phyloP scores from a whole-genome alignment of 2,888 invertebrate genomes.

The Slavum lentiscoides region DNA sequence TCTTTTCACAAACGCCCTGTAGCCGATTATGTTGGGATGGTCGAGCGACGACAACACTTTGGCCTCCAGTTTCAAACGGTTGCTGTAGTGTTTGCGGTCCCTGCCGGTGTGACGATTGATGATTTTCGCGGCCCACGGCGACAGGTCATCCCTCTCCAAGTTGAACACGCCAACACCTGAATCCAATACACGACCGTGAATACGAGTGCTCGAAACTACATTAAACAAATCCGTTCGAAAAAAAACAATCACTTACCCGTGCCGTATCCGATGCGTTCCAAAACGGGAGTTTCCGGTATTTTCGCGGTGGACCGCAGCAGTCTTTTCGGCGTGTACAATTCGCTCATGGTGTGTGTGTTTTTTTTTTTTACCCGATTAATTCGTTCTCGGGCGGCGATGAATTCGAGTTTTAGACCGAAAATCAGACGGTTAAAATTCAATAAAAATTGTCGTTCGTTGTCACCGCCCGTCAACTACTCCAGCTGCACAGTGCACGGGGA shows the following conservation, averaged over 20 bases:
- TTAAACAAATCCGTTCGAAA: not conserved
- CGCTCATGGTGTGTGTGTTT: not conserved
- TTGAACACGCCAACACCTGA: constrained; percentile 78
- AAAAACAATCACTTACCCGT: constrained; percentile 60
- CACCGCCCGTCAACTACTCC: too few species aligned
- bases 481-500: too few species aligned
- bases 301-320: constrained; percentile 43
- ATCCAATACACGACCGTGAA: too few species aligned
- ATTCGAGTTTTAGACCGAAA: too few species aligned
- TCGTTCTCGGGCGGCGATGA: too few species aligned
- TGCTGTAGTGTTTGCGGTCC: constrained; percentile 61
- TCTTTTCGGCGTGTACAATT: constrained; percentile 17
- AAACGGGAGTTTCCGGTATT: constrained; percentile 71
- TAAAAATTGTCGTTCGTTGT: too few species aligned
- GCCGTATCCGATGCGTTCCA: constrained; percentile 75
- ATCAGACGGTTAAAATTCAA: too few species aligned
- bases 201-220: too few species aligned
- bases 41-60: constrained; percentile 69
- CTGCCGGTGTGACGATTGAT: constrained; percentile 62
- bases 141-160: constrained; percentile 70
- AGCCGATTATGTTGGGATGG: constrained; percentile 84
- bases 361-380: too few species aligned
- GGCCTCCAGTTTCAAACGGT: constrained; percentile 73
- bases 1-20: constrained; percentile 65
- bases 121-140: constrained; percentile 86